Percentiles rank a stretch among this genome's conserved stretches.
phyloP scores from a whole-genome alignment of 2,888 invertebrate species.

The Orthonychiurus folsomi region DNA sequence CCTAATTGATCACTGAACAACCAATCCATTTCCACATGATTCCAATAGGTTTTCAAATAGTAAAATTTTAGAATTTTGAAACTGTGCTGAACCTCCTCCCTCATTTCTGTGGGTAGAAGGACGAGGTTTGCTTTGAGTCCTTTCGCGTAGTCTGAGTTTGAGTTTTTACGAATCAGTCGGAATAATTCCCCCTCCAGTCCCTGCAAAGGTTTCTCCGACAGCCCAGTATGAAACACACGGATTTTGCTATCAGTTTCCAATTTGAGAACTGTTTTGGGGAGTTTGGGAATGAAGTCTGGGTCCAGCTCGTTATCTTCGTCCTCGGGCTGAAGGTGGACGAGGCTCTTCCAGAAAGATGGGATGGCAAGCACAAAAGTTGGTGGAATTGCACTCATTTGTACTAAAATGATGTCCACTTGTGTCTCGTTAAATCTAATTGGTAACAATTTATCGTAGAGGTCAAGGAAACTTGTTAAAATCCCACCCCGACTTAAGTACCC shows the following conservation, averaged over 20 bases:
- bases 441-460: slow-evolving; percentile 30
- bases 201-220: slow-evolving; percentile 30
- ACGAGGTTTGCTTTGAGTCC: neutral
- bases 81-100: neutral
- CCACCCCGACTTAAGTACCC: slow-evolving; percentile 38
- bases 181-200: slow-evolving; percentile 34
- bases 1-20: neutral
- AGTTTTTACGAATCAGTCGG: slow-evolving; percentile 11
- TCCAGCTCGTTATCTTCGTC: slow-evolving; percentile 17
- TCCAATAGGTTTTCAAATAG: slow-evolving; percentile 1
- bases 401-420: slow-evolving; percentile 36
- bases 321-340: slow-evolving; percentile 14
- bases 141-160: neutral
- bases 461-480: slow-evolving; percentile 34
- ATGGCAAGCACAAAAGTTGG: slow-evolving; percentile 37
- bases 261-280: slow-evolving; percentile 37
- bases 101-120: neutral
- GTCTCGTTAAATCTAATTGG: slow-evolving; percentile 37
- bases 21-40: slow-evolving; percentile 3
- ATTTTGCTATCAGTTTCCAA: slow-evolving; percentile 35
- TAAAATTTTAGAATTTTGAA: neutral
- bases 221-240: slow-evolving; percentile 38
- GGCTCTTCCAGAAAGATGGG: slow-evolving; percentile 38
- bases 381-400: slow-evolving; percentile 38
- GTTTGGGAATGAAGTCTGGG: slow-evolving; percentile 12